phyloP scores from a whole-genome alignment of 2,888 invertebrate genomes.

The Tribolium freemani region DNA sequence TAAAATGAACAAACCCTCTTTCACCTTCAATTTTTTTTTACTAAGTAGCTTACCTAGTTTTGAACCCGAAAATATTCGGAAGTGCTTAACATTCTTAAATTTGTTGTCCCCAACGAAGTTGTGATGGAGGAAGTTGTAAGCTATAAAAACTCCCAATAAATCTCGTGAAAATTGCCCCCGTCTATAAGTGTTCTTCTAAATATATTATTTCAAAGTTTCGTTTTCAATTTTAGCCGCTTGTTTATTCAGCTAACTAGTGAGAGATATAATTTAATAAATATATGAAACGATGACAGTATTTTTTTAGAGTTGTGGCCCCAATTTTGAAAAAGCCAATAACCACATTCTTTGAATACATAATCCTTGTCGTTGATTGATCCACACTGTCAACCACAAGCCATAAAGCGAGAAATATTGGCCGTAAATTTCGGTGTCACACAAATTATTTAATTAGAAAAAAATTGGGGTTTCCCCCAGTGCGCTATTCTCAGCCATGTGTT shows the following conservation, averaged over 20 bases:
- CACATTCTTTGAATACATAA: not conserved
- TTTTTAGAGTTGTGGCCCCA: not conserved
- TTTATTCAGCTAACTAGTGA: slow-evolving; percentile 15
- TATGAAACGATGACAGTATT: slow-evolving; percentile 18
- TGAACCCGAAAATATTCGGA: not conserved
- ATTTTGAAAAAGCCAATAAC: not conserved
- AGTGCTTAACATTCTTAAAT: not conserved
- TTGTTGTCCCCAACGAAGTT: not conserved
- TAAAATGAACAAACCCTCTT: too few species aligned
- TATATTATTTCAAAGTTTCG: not conserved
- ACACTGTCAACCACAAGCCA: not conserved
- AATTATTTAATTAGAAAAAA: not conserved
- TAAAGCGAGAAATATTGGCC: not conserved
- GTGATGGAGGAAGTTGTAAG: not conserved
- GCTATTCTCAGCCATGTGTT: not conserved
- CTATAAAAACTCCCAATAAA: not conserved
- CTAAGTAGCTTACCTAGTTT: too few species aligned
- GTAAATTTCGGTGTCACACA: not conserved
- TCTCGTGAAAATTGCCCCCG: not conserved
- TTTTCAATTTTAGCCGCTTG: slow-evolving; percentile 12
- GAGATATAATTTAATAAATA: slow-evolving; percentile 18
- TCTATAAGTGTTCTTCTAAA: not conserved
- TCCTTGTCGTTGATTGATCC: not conserved
- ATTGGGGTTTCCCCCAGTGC: not conserved
- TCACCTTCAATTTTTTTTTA: too few species aligned